Conservation (phyloP, 2,113 vertebrate species). For the Anarrhichthys ocellatus region DNA sequence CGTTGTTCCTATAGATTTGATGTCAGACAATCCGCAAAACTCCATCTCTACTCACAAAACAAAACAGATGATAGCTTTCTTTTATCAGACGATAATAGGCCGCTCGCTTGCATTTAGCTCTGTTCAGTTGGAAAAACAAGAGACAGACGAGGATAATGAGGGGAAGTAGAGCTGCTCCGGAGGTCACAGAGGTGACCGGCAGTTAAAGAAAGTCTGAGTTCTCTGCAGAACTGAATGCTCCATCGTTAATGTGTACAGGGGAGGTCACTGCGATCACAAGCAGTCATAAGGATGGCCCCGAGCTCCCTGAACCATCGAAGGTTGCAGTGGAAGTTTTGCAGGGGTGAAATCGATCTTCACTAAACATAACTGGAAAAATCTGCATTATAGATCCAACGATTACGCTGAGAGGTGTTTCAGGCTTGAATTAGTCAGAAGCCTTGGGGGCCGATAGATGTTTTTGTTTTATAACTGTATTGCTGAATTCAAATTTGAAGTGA, state of each 20-base stretch:
- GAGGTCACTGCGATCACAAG: slow-evolving; percentile 7
- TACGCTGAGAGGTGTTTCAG: not conserved
- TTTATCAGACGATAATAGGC: not conserved
- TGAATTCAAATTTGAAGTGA: not conserved
- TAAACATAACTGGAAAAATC: not conserved
- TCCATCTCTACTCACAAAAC: not conserved
- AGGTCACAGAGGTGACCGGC: slow-evolving; percentile 23
- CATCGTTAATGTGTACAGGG: not conserved
- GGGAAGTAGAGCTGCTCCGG: not conserved
- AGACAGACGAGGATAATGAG: slow-evolving; percentile 2
- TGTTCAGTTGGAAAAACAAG: slow-evolving; percentile 14
- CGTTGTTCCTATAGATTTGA: not conserved
- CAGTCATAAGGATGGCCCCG: slow-evolving; percentile 35
- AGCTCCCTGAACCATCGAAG: not conserved
- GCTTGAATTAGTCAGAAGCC: not conserved
- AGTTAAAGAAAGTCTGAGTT: not conserved
- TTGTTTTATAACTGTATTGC: not conserved
- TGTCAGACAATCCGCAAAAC: not conserved
- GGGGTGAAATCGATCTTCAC: not conserved
- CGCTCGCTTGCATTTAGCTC: not conserved
- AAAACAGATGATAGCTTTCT: not conserved
- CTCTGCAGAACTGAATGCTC: not conserved
- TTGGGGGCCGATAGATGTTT: not conserved
- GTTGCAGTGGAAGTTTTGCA: not conserved
- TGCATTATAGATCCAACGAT: not conserved